These are phyloP conservation scores for Pogona vitticeps DNA, from an alignment of 2,113 vertebrate genomes.

Conservation along the genomic window DNA sequence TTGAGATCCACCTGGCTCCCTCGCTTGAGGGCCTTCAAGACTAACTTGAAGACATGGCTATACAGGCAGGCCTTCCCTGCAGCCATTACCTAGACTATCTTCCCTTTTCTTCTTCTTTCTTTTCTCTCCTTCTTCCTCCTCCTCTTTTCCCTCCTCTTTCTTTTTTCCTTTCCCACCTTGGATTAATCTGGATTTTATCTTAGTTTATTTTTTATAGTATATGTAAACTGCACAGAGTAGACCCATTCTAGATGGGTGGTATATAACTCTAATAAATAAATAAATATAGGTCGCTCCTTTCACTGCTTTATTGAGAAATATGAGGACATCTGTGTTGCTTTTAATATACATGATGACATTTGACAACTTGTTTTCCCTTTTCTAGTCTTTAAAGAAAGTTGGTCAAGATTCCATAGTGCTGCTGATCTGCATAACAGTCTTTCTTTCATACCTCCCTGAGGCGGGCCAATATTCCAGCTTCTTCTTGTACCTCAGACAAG, in stretches of 20 bases:
- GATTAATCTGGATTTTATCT: too few relatives aligned
- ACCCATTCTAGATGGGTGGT: too few relatives aligned
- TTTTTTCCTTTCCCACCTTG: not conserved
- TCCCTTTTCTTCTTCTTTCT: too few relatives aligned
- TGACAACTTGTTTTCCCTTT: not conserved
- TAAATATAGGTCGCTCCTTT: not conserved
- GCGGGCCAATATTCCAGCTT: constrained; percentile 92
- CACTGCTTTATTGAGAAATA: not conserved
- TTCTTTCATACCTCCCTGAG: constrained; percentile 89
- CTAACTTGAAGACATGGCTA: too few relatives aligned
- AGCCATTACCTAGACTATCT: too few relatives aligned
- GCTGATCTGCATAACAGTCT: constrained; percentile 91
- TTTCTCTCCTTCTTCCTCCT: not conserved
- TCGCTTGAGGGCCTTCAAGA: too few relatives aligned
- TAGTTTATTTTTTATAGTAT: too few relatives aligned
- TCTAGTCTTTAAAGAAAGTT: constrained; percentile 87
- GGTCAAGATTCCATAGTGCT: constrained; percentile 89
- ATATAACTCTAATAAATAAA: too few relatives aligned
- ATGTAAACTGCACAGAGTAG: too few relatives aligned
- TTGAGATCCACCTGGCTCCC: too few relatives aligned
- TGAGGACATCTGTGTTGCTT: not conserved
- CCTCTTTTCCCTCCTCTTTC: too few relatives aligned
- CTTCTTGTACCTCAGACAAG: constrained; percentile 90
- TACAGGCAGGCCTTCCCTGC: too few relatives aligned
- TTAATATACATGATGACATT: not conserved